Percentiles rank a stretch among this genome's conserved stretches.
phyloP scores from a whole-genome alignment of 2,113 vertebrate genomes.

The Ornithorhynchus anatinus region DNA sequence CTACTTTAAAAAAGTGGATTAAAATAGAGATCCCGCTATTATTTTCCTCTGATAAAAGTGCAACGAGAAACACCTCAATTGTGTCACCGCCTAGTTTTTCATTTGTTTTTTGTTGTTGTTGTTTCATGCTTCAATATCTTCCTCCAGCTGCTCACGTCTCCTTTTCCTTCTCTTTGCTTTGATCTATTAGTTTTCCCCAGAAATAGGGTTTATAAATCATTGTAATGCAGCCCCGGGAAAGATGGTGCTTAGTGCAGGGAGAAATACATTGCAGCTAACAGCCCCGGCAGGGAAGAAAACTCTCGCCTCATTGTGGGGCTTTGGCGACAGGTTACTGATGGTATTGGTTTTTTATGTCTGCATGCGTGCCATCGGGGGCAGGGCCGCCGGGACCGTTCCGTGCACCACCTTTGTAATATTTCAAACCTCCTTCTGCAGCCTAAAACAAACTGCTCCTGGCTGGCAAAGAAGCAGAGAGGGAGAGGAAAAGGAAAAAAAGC shows the following conservation, averaged over 20 bases:
- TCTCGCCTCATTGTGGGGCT: constrained; percentile 61
- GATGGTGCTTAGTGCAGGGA: constrained; percentile 79
- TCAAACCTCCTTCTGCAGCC: constrained; percentile 66
- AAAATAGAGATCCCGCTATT: constrained; percentile 61
- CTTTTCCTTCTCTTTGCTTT: constrained; percentile 70
- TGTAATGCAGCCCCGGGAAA: constrained; percentile 78
- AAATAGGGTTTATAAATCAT: constrained; percentile 85
- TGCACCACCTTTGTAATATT: constrained; percentile 66
- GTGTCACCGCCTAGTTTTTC: constrained; percentile 76
- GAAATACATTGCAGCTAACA: constrained; percentile 79
- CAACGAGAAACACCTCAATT: constrained; percentile 39
- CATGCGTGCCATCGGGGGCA: constrained; percentile 68
- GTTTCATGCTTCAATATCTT: constrained; percentile 71
- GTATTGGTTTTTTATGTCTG: constrained; percentile 77
- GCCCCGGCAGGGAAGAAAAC: constrained; percentile 76
- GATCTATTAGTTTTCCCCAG: constrained; percentile 82
- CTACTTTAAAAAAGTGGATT: constrained; percentile 37
- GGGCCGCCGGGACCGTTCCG: constrained; percentile 67
- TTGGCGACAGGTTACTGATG: constrained; percentile 81
- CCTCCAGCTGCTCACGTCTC: constrained; percentile 71
- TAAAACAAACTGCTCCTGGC: constrained; percentile 57
- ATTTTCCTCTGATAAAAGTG: constrained; percentile 64
- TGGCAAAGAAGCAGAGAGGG: constrained; percentile 28
- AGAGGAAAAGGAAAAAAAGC: background rate
- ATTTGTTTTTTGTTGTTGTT: constrained; percentile 72